Evolutionary conservation across 1,140 invertebrate species (phyloP), one percentile per base, ranked within the genome.

Genomic region (Microplitis mediator): DNA sequence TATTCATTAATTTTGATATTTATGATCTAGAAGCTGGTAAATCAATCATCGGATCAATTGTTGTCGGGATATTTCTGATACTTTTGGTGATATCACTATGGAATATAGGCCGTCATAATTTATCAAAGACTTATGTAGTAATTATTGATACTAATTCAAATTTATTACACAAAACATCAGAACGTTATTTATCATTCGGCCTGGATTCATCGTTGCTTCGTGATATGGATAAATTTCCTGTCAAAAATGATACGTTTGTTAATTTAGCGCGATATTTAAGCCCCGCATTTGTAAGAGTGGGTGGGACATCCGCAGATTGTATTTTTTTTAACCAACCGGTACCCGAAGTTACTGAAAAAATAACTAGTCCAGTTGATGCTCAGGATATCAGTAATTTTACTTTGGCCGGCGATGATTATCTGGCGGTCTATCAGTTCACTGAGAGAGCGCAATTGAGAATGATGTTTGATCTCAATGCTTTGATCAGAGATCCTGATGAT

Each of bases 391-490:
- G 74, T 62, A 85, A 86, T 70, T 87, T 87, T 71, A 83, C 82
- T 9, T 78, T 87, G 4, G 81, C 79, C 5, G 76, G 76, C 0
- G 31, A 77, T 4, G 81, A 85, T 75, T 85, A 87, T 45, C 45
- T 78, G 3, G 74, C 74, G 32, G 79, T 94, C n/a, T 91, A 92
- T 75, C 78, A 89, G 56, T 92, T 94, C 78, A 86, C 88, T 34
- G 77, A 81, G 71, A 81, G 86, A 34, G 85, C 88, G 2, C 81
- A 88, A 39, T 80, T 90, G 52, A 87, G 89, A 76, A 87, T 93
- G 73, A 83, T 94, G 35, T 94, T 93, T 84, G 90, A 91, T 80
- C 84, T 94, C 11, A 94, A 94, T 83, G 87, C 89, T 11, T 83
- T 94, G 34, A 80, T 90, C 3, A 88, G 93, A 74, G 87, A 89